Evolutionary conservation across 2,888 invertebrate species (phyloP).

Genomic region (Branchinecta sandiegonensis): DNA sequence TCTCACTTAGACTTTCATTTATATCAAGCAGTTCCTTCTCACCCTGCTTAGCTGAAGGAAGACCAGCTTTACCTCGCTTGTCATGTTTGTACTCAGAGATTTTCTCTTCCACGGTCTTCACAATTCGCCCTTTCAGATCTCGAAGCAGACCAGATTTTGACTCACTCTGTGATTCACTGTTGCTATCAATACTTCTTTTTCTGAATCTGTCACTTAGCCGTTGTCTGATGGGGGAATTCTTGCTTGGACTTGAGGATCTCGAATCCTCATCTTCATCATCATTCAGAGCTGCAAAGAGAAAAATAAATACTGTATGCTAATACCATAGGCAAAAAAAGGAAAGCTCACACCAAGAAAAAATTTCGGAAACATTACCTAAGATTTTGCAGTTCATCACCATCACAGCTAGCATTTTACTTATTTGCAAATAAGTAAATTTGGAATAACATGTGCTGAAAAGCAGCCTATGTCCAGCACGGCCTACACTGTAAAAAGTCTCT

Average conservation of each 20-base stretch:
- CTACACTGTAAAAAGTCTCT: too few species aligned
- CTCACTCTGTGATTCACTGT: not conserved
- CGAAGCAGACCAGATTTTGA: conserved; percentile 39
- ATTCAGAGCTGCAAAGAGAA: not conserved
- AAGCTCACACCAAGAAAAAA: not conserved
- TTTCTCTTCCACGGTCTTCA: conserved; percentile 62
- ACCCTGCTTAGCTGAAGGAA: not conserved
- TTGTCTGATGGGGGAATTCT: not conserved
- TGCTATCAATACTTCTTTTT: not conserved
- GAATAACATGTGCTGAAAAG: too few species aligned
- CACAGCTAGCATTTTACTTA: too few species aligned
- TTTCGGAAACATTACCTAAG: too few species aligned
- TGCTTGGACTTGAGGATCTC: not conserved
- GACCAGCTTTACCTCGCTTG: conserved; percentile 32
- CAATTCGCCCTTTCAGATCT: conserved; percentile 58
- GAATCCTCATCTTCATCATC: conserved; percentile 12
- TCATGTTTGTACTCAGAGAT: conserved; percentile 51
- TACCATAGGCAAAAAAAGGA: not conserved
- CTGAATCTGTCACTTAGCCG: not conserved
- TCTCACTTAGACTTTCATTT: not conserved
- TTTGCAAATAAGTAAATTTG: too few species aligned
- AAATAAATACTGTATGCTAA: not conserved
- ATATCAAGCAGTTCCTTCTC: not conserved
- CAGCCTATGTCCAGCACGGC: too few species aligned
- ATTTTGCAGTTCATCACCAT: too few species aligned